A percentile compares a stretch with the other conserved stretches of the same genome.
Conservation (phyloP, 1,140 invertebrate species). For the Drosophila bocqueti region DNA sequence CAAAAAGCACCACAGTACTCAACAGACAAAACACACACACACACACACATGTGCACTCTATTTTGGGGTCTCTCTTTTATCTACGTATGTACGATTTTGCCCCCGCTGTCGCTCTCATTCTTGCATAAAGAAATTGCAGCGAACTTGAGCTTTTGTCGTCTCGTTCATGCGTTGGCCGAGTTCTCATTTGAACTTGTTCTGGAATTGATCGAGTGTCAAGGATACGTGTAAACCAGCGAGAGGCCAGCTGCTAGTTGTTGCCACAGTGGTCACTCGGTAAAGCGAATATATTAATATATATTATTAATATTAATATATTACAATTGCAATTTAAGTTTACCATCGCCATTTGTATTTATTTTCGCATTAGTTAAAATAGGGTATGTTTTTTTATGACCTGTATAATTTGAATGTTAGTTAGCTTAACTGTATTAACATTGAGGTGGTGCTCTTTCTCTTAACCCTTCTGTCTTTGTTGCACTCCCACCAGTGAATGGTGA, state of each 20-base stretch:
- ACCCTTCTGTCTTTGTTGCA: slow-evolving; percentile 14
- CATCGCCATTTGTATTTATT: background rate
- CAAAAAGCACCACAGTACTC: slow-evolving; percentile 8
- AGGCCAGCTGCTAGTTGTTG: background rate
- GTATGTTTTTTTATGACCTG: background rate
- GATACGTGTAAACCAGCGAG: slow-evolving; percentile 23
- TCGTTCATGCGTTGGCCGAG: slow-evolving; percentile 29
- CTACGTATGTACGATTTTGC: background rate
- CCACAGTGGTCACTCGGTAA: background rate
- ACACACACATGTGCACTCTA: slow-evolving; percentile 19
- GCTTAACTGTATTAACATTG: slow-evolving; percentile 57
- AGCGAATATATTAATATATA: background rate
- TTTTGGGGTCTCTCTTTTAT: slow-evolving; percentile 26
- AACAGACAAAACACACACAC: slow-evolving; percentile 8
- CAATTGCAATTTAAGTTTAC: background rate
- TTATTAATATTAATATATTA: too few species aligned
- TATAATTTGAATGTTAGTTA: background rate
- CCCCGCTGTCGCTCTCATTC: slow-evolving; percentile 14
- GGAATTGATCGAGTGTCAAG: slow-evolving; percentile 38
- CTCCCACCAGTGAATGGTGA: slow-evolving; percentile 20
- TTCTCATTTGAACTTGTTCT: slow-evolving; percentile 29
- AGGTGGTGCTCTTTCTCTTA: slow-evolving; percentile 2
- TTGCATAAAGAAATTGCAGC: slow-evolving; percentile 62
- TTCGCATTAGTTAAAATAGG: background rate
- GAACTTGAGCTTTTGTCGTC: slow-evolving; percentile 37